These are phyloP conservation scores for Lemur catta DNA, from an alignment of 2,797 vertebrate genomes.

Conservation along the genomic window DNA sequence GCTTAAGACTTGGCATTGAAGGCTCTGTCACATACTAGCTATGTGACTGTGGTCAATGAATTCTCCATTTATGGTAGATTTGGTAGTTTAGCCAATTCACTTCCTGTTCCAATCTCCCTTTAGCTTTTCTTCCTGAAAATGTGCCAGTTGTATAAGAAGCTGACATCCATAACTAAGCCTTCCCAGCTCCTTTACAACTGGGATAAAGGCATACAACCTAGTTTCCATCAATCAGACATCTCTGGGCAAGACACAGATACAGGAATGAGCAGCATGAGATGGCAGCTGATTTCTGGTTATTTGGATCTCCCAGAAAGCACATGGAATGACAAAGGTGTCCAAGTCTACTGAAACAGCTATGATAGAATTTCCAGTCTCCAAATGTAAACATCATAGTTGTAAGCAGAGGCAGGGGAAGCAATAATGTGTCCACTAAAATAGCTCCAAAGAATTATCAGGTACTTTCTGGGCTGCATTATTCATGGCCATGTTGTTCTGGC, in stretches of 20 bases:
- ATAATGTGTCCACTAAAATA: background rate
- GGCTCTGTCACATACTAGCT: background rate
- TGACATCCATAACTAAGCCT: constrained; percentile 14
- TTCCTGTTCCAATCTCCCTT: background rate
- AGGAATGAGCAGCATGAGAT: background rate
- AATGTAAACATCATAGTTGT: background rate
- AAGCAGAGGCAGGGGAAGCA: background rate
- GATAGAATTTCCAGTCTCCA: background rate
- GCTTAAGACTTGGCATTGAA: background rate
- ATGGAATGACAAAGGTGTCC: background rate
- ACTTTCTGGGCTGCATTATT: background rate
- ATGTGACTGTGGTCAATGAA: background rate
- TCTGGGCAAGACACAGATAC: background rate
- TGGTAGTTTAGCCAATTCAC: background rate
- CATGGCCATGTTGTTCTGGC: background rate
- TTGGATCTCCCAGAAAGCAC: background rate
- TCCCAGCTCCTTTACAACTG: background rate
- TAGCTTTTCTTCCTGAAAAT: constrained; percentile 33
- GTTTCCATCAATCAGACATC: background rate
- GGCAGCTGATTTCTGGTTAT: background rate
- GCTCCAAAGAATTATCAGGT: background rate
- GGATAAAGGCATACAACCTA: background rate
- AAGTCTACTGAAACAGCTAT: background rate
- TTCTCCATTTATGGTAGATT: background rate
- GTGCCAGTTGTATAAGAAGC: background rate